Evolutionary conservation across 92 coral and sea anemone genomes (phyloP), one percentile per base, ranked within the genome.

Genomic region (Nematostella vectensis): DNA sequence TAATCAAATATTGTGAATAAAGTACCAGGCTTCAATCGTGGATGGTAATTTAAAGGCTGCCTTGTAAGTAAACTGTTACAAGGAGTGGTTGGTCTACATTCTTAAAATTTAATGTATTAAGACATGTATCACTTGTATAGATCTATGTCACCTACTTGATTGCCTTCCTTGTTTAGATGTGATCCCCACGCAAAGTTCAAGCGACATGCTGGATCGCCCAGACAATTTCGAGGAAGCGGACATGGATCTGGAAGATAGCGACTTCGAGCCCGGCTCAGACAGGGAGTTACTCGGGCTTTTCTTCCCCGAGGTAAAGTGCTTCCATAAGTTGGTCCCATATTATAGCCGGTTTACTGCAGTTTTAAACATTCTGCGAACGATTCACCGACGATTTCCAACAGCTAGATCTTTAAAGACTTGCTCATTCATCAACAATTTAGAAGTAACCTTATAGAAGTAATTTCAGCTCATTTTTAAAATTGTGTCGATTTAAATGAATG

Each of bases 161-260:
- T n/a, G n/a, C n/a, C n/a, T n/a, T n/a, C n/a, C n/a, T n/a, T n/a
- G n/a, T n/a, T n/a, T 27, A 69, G 77, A 48, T 27, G 77, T 48
- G n/a, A 63, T 28, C 29, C 66, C 33, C 12, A 60, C 54, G 15
- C 20, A 48, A 21, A 60, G 66, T 28, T 60, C 66, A 12, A 60
- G 43, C 2, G 55, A 28, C 16, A 50, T 48, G 25, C 61, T 58
- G 8, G 61, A 65, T 23, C 19, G 29, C 29, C 40, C 33, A 11
- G 61, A 51, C 4, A 69, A 48, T 40, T 50, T 65, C 11, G 82
- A 74, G 25, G 75, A 50, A 10, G 39, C 65, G 16, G 94, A 84
- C 58, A 69, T 84, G 76, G 94, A 79, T 36, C 54, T 84, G 27
- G 94, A 84, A 17, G 94, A 84, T 54, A 84, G 94, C 36, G 94